Evolutionary conservation across 2,888 invertebrate species (phyloP), one percentile per base, ranked within the genome.

Genomic region (Dascillus cervinus): DNA sequence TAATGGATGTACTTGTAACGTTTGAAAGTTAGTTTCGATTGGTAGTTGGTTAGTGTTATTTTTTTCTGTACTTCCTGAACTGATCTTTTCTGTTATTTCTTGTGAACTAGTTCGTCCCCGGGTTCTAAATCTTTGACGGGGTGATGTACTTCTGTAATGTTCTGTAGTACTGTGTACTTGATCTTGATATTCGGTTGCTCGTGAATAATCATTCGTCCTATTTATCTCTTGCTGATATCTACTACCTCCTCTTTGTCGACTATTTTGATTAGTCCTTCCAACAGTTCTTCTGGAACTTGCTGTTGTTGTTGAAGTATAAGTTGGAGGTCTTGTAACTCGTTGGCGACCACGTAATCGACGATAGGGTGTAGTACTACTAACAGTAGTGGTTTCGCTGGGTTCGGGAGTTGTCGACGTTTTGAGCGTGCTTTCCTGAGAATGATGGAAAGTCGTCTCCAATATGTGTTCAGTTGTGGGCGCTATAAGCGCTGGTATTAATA

Each of bases 251-350:
- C 12, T 37, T 5, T 22, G 21, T 22, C n/a, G 10, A 5, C 44
- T 15, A 6, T 34, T 15, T 44, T 41, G 39, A 30, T 44, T 41
- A n/a, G 44, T 44, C 26, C 44, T 37, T 33, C 29, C 39, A 11
- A 39, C 34, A 4, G 42, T 44, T 31, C 39, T 44, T 34, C 37
- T 42, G 11, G 43, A 31, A 8, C 39, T 19, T 12, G 37, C 29
- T 17, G 34, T 33, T 13, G 37, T 70, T 67, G 28, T 68, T 63
- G 9, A 70, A 66, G 20, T 67, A 64, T 12, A 62, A 65, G 50
- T 68, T 59, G 9, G 10, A 19, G 15, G 11, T 27, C 27, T n/a
- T n/a, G n/a, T 39, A 13, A 31, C 36, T 12, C 46, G 34, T 20
- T 37, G 40, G 11, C 45, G 33, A 11, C 33, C 32, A 37, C 43